A percentile compares a stretch with the other conserved stretches of the same genome.
Evolutionary conservation across 2,113 vertebrate genomes (phyloP).

Genomic region (Baryphthengus martii): DNA sequence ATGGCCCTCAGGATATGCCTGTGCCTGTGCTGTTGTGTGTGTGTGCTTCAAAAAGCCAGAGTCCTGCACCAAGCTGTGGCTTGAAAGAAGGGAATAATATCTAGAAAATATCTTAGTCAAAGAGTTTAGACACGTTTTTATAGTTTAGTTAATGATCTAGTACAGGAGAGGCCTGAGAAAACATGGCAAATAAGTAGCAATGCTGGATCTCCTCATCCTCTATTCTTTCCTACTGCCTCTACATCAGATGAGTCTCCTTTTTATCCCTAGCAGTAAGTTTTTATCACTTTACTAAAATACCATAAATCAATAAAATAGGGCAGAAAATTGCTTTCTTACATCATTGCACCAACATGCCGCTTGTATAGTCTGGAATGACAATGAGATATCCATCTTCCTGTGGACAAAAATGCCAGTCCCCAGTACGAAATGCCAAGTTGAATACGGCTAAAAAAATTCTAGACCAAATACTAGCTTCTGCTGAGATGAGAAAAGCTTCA

Average conservation of each 20-base stretch:
- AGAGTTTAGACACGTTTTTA: neutral
- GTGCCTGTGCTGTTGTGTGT: neutral
- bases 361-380: constrained; percentile 62
- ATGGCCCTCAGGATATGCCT: neutral
- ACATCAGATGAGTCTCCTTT: constrained; percentile 18
- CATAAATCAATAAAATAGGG: constrained; percentile 67
- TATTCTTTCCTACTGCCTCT: constrained; percentile 6
- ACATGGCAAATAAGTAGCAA: neutral
- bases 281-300: constrained; percentile 68
- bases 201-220: neutral
- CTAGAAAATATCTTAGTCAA: neutral
- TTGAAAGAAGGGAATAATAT: neutral
- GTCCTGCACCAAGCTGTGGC: neutral
- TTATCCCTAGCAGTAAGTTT: constrained; percentile 57
- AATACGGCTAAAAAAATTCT: neutral
- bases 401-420: constrained; percentile 15
- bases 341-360: constrained; percentile 46
- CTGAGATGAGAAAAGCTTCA: neutral
- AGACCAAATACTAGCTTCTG: neutral
- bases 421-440: neutral
- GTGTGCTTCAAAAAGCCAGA: neutral
- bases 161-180: constrained; percentile 4
- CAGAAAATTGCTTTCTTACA: constrained; percentile 71
- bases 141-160: neutral
- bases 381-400: constrained; percentile 59